Percentiles rank a stretch among this genome's conserved stretches.
Evolutionary conservation across 2,888 invertebrate species (phyloP).

Genomic region (Incurvaria masculella): DNA sequence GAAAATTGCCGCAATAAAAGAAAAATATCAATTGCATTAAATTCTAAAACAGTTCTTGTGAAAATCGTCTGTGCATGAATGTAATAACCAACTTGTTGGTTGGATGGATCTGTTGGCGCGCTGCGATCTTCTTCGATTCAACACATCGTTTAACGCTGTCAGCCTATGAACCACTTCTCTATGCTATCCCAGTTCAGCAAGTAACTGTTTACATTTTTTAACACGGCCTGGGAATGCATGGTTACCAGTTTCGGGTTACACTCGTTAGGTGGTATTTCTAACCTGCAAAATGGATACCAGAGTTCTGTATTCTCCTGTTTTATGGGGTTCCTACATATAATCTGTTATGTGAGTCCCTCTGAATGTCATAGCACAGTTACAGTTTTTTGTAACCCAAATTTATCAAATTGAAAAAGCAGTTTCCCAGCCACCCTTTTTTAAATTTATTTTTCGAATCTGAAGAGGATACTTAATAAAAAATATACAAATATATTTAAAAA

Average conservation of each 20-base stretch:
- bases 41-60: too few species aligned
- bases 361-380: neutral
- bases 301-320: neutral
- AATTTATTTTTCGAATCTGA: constrained; percentile 1
- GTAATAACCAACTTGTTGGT: too few species aligned
- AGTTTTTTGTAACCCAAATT: neutral
- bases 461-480: neutral
- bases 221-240: neutral
- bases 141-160: too few species aligned
- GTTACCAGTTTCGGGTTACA: neutral
- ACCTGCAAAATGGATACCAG: neutral
- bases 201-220: too few species aligned
- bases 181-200: too few species aligned
- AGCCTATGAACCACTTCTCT: too few species aligned
- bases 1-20: too few species aligned
- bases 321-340: neutral
- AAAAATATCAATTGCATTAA: too few species aligned
- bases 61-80: too few species aligned
- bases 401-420: neutral
- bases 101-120: too few species aligned
- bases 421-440: neutral
- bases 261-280: neutral
- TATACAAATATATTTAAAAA: neutral
- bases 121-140: too few species aligned
- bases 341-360: neutral